Conservation (phyloP, 2,797 vertebrate genomes). For the Rhinella marina region DNA sequence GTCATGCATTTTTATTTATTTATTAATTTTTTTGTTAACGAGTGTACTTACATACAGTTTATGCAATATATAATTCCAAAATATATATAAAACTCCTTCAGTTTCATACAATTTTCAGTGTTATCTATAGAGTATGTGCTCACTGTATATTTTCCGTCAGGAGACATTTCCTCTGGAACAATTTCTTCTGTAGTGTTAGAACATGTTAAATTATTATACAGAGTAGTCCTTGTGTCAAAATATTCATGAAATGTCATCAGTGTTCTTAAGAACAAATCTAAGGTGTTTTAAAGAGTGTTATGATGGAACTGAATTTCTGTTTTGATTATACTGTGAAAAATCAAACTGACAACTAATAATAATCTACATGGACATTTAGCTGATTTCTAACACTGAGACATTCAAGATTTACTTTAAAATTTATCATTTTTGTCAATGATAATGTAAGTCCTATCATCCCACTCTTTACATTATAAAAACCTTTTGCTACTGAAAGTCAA, state of each 20-base stretch:
- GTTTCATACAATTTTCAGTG: background rate
- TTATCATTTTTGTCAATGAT: conserved; percentile 49
- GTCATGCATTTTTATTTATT: too few relatives aligned
- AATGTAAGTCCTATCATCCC: conserved; percentile 55
- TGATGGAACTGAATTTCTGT: conserved; percentile 65
- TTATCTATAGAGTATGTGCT: background rate
- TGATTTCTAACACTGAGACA: conserved; percentile 68
- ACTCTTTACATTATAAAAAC: conserved; percentile 45
- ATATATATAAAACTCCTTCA: too few relatives aligned
- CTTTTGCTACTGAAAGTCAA: conserved; percentile 48
- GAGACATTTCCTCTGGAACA: conserved; percentile 37
- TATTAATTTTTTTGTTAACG: too few relatives aligned
- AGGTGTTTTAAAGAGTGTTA: conserved; percentile 65
- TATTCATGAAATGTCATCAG: conserved; percentile 67
- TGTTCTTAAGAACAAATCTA: conserved; percentile 68
- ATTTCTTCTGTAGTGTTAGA: conserved; percentile 33
- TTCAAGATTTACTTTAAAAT: conserved; percentile 60
- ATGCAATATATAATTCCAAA: too few relatives aligned
- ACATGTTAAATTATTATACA: conserved; percentile 53
- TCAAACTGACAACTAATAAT: conserved; percentile 68
- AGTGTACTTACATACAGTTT: too few relatives aligned
- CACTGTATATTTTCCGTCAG: background rate
- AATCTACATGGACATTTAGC: conserved; percentile 65
- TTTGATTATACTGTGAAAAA: conserved; percentile 68
- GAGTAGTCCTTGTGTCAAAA: conserved; percentile 57